Base-by-base conservation (phyloP, 2,888 invertebrate genomes). In the Endomychus coccineus region DNA sequence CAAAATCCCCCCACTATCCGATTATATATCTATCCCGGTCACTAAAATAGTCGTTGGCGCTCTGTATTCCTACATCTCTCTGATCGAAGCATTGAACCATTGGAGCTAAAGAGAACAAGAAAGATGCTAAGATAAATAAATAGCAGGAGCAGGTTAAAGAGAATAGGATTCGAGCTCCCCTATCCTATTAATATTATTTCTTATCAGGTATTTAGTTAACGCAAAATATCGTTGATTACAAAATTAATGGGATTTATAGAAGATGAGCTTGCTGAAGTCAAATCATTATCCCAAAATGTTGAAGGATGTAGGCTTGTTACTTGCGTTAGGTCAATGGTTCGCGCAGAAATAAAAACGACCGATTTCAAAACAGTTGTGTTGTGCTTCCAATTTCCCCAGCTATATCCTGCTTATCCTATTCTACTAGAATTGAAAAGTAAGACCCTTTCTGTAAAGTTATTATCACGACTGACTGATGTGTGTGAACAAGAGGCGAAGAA, bases 341-440 rank as follows among this genome's bases (percentile, higher is more conserved):
- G 81, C 45, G 73, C 77, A 34, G 76, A 78, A 68, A 78, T 83
- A 59, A 78, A 75, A 54, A 69, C 70, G 52, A 78, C 78, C 16
- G 66, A 70, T 27, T 73, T 71, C 52, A 80, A 80, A 52, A 70
- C 73, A 44, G 54, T 83, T 37, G 70, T 75, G 13, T 71, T 72
- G 33, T 80, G 80, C 45, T 68, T 80, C 33, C 77, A 80, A 56
- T 84, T 83, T 59, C 75, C 80, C 1, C 58, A 65, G 22, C 64
- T 71, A 27, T 84, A 83, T 61, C 83, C 83, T 0, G 52, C 64
- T 6, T 58, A 64, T 2, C 64, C 72, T 1, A 55, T 83, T 12
- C 61, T 83, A 15, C 62, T 81, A 9, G 82, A 84, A 59, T 61
- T 83, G 4, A 83, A 80, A 56, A 81, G 81, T 51, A 80, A 79